A percentile compares a stretch with the other conserved stretches of the same genome.
Evolutionary conservation across 1,140 invertebrate genomes (phyloP).

Genomic region (Drosophila melanogaster): Release_6_plus_ISO1_MT NT_033777.3:19079501-19080000

Average conservation of each 20-base stretch:
- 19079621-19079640: constrained; percentile 59
- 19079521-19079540: constrained; percentile 29
- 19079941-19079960: constrained; percentile 62
- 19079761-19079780: constrained; percentile 17
- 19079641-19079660: constrained; percentile 42
- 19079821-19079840: constrained; percentile 71
- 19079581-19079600: constrained; percentile 58
- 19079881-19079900: constrained; percentile 22
- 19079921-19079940: constrained; percentile 62
- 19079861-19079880: constrained; percentile 18
- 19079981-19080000: constrained; percentile 45
- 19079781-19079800: constrained; percentile 63
- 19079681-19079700: constrained; percentile 7
- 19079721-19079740: constrained; percentile 32
- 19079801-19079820: constrained; percentile 72
- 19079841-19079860: constrained; percentile 46
- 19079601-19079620: constrained; percentile 52
- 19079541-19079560: constrained; percentile 67
- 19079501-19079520: constrained; percentile 19
- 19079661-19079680: constrained; percentile 5
- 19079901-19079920: constrained; percentile 44
- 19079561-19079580: constrained; percentile 74
- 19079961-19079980: constrained; percentile 44
- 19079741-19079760: constrained; percentile 8
- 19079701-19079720: constrained; percentile 6